A percentile compares a stretch with the other conserved stretches of the same genome.
Conservation (phyloP, 2,888 invertebrate species). For the Allygus modestus region DNA sequence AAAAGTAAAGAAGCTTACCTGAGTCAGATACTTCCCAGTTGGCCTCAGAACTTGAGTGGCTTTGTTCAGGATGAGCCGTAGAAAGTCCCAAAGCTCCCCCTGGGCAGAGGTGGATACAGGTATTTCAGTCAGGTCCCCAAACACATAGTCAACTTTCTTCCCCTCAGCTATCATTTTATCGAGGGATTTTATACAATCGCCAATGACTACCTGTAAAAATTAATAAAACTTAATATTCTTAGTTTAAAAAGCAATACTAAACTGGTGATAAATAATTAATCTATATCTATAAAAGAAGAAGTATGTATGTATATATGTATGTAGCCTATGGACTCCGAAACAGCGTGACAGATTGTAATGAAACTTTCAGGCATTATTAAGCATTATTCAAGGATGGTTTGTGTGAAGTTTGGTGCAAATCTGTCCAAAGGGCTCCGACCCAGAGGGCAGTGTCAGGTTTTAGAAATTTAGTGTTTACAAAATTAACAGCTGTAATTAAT, state of each 20-base stretch:
- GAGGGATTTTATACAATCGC: conserved; percentile 91
- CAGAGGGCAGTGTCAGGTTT: too few relatives aligned
- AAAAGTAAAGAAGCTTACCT: conserved; percentile 82
- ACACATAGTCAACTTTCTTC: conserved; percentile 92
- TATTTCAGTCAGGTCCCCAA: conserved; percentile 96
- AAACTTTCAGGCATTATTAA: too few relatives aligned
- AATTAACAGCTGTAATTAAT: too few relatives aligned
- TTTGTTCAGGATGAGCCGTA: conserved; percentile 87
- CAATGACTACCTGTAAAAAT: conserved; percentile 87
- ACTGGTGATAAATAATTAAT: too few relatives aligned
- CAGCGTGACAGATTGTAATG: too few relatives aligned
- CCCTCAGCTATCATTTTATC: conserved; percentile 87
- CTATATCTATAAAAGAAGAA: too few relatives aligned
- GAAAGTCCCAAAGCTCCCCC: conserved; percentile 93
- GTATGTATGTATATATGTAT: background rate
- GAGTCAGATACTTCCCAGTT: conserved; percentile 93
- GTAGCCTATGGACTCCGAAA: background rate
- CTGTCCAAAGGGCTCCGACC: too few relatives aligned
- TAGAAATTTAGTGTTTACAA: too few relatives aligned
- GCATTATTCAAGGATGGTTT: too few relatives aligned
- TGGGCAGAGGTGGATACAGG: conserved; percentile 90
- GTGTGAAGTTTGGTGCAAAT: too few relatives aligned
- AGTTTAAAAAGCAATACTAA: too few relatives aligned
- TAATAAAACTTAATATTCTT: too few relatives aligned
- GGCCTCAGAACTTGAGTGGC: conserved; percentile 89